These are phyloP conservation scores for Emesis furor DNA, from an alignment of 2,888 invertebrate species.

Conservation along the genomic window DNA sequence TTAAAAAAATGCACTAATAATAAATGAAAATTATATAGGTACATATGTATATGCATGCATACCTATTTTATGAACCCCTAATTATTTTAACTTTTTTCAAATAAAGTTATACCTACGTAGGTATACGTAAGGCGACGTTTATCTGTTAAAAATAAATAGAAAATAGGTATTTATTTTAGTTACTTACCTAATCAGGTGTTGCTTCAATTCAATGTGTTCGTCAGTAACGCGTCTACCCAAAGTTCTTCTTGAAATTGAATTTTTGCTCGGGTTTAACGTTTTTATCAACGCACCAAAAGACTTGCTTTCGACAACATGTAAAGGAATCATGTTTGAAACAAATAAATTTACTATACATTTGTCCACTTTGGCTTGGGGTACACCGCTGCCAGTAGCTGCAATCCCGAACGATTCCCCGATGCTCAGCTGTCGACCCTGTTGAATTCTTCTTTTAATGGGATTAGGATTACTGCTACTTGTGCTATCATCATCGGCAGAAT, in stretches of 20 bases:
- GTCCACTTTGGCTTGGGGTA: too few species aligned
- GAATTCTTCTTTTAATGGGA: too few species aligned
- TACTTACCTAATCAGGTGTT: conserved; percentile 28
- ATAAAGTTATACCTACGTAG: conserved; percentile 26
- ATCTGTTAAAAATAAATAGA: conserved; percentile 27
- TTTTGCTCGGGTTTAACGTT: conserved; percentile 67
- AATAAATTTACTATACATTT: conserved; percentile 65
- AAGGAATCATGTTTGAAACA: conserved; percentile 69
- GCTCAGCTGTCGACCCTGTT: too few species aligned
- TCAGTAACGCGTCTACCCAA: conserved; percentile 19
- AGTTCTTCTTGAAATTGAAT: conserved; percentile 56
- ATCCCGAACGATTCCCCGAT: too few species aligned
- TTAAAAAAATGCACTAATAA: too few species aligned
- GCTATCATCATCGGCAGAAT: too few species aligned
- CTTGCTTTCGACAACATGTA: conserved; percentile 68
- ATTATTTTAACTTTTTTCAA: conserved; percentile 28
- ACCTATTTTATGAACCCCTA: conserved; percentile 24
- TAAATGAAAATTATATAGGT: conserved; percentile 16
- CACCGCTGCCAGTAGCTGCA: too few species aligned
- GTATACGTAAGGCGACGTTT: conserved; percentile 28
- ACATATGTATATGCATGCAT: conserved; percentile 20
- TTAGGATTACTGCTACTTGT: too few species aligned
- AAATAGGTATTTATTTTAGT: conserved; percentile 27
- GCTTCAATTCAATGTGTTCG: not conserved
- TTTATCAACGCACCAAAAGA: conserved; percentile 68